These are phyloP conservation scores for Callocephalon fimbriatum DNA, from an alignment of 2,113 vertebrate genomes.

Conservation along the genomic window DNA sequence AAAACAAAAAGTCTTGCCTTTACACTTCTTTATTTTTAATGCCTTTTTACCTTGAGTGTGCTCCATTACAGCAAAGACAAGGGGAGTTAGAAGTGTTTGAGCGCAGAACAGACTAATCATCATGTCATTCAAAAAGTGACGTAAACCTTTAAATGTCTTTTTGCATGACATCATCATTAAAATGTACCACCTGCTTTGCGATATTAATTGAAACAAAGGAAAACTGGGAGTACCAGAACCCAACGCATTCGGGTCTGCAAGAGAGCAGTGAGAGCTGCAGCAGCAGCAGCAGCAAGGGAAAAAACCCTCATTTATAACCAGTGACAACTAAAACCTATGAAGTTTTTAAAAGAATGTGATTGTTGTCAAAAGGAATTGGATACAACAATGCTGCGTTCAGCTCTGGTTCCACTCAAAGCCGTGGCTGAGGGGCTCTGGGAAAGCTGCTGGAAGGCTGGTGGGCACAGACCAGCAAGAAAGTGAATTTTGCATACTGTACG, in stretches of 20 bases:
- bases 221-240: conserved; percentile 7
- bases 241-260: fast-evolving
- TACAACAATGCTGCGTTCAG: conserved; percentile 84
- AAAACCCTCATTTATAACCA: conserved; percentile 82
- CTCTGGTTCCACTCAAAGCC: conserved; percentile 89
- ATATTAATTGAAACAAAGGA: neutral
- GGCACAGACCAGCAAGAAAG: conserved; percentile 95
- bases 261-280: neutral
- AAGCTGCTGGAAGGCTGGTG: conserved; percentile 91
- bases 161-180: neutral
- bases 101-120: neutral
- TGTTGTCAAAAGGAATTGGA: conserved; percentile 95
- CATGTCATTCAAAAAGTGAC: neutral
- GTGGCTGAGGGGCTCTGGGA: conserved; percentile 84
- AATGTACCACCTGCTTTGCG: neutral
- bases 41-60: neutral
- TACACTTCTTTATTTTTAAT: neutral
- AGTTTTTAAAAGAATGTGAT: conserved; percentile 93
- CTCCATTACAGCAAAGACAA: neutral
- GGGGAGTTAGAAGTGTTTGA: neutral
- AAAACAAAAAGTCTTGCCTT: neutral
- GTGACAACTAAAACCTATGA: conserved; percentile 88
- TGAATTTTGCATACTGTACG: conserved; percentile 99
- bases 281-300: conserved; percentile 13
- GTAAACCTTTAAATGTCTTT: neutral